Conservation (phyloP, 2,888 invertebrate species). For the Enchytraeus crypticus region DNA sequence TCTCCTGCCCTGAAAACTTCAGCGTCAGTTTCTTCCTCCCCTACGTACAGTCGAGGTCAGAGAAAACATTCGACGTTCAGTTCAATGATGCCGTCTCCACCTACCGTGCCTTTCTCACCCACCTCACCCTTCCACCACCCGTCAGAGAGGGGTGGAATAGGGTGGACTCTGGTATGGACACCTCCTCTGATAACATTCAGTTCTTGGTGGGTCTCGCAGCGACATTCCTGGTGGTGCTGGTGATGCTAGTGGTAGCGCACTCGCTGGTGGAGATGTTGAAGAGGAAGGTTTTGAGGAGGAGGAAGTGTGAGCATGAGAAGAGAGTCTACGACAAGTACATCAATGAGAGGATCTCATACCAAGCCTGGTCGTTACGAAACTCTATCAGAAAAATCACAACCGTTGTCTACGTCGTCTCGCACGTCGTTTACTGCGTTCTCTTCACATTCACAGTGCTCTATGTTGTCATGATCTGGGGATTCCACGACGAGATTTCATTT, state of each 20-base stretch:
- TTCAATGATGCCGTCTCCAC: slow-evolving; percentile 17
- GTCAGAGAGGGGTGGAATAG: background rate
- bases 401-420: slow-evolving; percentile 11
- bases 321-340: too few relatives aligned
- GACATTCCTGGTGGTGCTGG: background rate
- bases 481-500: too few relatives aligned
- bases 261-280: background rate
- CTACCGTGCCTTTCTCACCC: slow-evolving; percentile 21
- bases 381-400: background rate
- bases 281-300: background rate
- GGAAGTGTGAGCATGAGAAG: background rate
- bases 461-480: too few relatives aligned
- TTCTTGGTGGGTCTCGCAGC: background rate
- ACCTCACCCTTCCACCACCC: slow-evolving; percentile 8
- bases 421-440: slow-evolving; percentile 17
- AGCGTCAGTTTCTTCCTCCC: slow-evolving; percentile 33
- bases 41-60: slow-evolving; percentile 11
- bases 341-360: too few relatives aligned
- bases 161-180: too few relatives aligned
- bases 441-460: slow-evolving; percentile 22
- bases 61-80: slow-evolving; percentile 24
- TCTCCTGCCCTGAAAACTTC: slow-evolving; percentile 38
- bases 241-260: background rate
- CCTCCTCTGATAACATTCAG: background rate
- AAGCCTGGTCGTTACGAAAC: background rate